Evolutionary conservation across 2,797 vertebrate genomes (phyloP), one percentile per base, ranked within the genome.

Genomic region (Chromobotia macracanthus): DNA sequence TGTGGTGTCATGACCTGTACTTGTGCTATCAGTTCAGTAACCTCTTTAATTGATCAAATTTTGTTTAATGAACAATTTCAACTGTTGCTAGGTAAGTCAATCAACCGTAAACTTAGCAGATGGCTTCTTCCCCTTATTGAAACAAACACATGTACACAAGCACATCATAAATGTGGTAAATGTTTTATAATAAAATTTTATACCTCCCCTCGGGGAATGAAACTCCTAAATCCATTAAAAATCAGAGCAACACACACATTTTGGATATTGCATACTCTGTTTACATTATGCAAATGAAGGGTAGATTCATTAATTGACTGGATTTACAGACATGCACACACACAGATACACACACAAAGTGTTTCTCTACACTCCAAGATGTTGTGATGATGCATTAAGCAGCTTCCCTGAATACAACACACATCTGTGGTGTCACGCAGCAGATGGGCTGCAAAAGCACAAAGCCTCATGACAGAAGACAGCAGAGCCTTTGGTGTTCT

Each of bases 71-170:
- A 71, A 41, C 41, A 44, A 44, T 71, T 67, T 63, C 56, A 18
- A 72, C 44, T 53, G 75, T 79, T 79, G 73, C 84, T 74, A 83
- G 76, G 79, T 48, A 81, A 72, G 80, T 66, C 69, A 83, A 50
- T 63, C 72, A 61, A 46, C 69, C 72, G 75, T 72, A 78, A 51
- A 10, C 48, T 55, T 46, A 21, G 66, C 71, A 75, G 80, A 83
- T 72, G 53, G 48, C 46, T 18, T 61, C 41, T 16, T 13, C 11
- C 38, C 38, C n/a, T 41, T 38, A 73, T 68, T 67, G 51, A 75
- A 44, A 64, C 35, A 56, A 31, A 50, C 35, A 15, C 18, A 23
- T 16, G 21, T 16, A 46, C 65, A 64, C 64, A 74, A 60, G 69
- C 75, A 73, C 69, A 72, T 5, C 18, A 50, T n/a, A 82, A 65